phyloP scores from a whole-genome alignment of 1,140 invertebrate species.

The Vanessa tameamea region DNA sequence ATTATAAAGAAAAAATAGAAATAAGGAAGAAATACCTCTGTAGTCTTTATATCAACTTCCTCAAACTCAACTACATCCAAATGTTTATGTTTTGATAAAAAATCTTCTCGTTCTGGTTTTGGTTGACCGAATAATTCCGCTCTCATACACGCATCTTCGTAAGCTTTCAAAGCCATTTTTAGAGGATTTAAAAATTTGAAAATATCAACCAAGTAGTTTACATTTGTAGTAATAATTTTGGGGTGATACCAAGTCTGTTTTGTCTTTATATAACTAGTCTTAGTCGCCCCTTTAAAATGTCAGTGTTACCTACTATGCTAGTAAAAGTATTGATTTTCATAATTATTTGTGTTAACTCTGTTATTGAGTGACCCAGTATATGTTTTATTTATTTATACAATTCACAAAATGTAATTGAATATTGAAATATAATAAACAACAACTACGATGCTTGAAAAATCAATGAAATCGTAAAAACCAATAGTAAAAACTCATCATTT shows the following conservation, averaged over 20 bases:
- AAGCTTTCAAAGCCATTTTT: conserved; percentile 83
- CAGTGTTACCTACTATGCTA: conserved; percentile 33
- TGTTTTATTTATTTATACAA: no score
- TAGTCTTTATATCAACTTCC: conserved; percentile 77
- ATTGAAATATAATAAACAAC: no score
- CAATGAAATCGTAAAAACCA: background rate
- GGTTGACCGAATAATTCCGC: conserved; percentile 87
- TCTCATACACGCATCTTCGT: conserved; percentile 86
- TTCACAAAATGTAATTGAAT: no score
- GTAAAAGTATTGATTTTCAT: conserved; percentile 33
- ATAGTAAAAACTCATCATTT: background rate
- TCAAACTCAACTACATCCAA: conserved; percentile 73
- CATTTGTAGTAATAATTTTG: background rate
- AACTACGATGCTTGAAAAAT: no score
- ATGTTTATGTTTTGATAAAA: conserved; percentile 80
- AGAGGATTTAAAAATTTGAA: background rate
- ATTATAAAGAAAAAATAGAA: background rate
- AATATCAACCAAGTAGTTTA: background rate
- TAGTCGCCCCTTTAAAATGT: conserved; percentile 3
- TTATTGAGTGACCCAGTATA: background rate
- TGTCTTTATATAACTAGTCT: conserved; percentile 19
- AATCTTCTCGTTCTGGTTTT: conserved; percentile 84
- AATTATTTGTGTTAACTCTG: background rate
- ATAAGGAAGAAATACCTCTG: conserved; percentile 65
- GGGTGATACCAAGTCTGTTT: conserved; percentile 1